Percentiles rank a stretch among this genome's conserved stretches.
These are phyloP conservation scores for Carassius carassius DNA, from an alignment of 2,113 vertebrate species.

Conservation along the genomic window DNA sequence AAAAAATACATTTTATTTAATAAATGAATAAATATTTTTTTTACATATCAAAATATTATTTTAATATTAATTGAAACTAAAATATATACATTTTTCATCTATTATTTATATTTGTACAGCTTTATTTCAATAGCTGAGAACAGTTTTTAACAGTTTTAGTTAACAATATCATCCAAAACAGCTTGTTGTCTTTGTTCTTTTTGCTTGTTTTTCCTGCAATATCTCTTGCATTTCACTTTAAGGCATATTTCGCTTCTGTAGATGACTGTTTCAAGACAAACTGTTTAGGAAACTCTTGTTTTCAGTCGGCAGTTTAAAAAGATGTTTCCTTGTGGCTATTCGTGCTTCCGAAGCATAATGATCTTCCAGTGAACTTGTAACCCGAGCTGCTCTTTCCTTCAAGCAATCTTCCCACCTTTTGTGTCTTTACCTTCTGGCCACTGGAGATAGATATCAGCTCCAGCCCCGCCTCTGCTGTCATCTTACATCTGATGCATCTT, in stretches of 20 bases:
- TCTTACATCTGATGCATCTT: slow-evolving; percentile 35
- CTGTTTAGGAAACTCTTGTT: background rate
- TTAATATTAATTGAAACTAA: background rate
- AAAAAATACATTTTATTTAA: background rate
- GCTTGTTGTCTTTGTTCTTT: background rate
- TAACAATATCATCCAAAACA: background rate
- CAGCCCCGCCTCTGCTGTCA: background rate
- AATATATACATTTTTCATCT: background rate
- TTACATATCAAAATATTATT: background rate
- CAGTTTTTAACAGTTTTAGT: background rate
- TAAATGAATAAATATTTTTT: background rate
- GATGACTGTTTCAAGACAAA: background rate
- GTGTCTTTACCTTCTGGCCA: background rate
- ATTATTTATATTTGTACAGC: background rate
- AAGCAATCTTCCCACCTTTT: background rate
- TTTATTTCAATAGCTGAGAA: background rate
- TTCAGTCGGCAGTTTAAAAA: background rate
- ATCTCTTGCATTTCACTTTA: background rate
- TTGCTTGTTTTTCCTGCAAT: background rate
- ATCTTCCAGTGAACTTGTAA: slow-evolving; percentile 19
- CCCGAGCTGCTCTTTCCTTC: background rate
- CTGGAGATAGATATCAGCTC: background rate
- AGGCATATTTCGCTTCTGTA: background rate
- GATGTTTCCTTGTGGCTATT: background rate
- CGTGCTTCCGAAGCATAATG: background rate